Evolutionary conservation across 1,140 invertebrate genomes (phyloP).

Genomic region (Philaenus spumarius): DNA sequence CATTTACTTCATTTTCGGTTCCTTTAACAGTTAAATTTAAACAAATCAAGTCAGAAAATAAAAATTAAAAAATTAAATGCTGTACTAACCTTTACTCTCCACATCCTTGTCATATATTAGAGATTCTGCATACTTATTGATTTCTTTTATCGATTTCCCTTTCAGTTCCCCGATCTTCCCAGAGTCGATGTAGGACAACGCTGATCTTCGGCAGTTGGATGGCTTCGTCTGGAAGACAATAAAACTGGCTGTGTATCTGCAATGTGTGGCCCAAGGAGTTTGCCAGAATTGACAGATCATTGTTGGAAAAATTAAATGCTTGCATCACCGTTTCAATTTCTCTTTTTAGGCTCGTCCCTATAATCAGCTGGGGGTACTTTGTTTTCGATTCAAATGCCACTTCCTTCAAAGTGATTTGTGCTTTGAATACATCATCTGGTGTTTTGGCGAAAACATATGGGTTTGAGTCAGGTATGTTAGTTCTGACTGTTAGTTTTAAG

Average conservation of each 20-base stretch:
- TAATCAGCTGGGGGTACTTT: not conserved
- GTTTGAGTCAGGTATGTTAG: not conserved
- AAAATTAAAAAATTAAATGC: no score
- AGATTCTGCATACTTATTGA: not conserved
- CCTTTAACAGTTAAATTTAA: no score
- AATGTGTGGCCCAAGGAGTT: not conserved
- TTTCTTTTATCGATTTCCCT: not conserved
- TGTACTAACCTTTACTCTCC: no score
- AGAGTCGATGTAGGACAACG: not conserved
- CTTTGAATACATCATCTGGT: not conserved
- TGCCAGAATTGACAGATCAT: not conserved
- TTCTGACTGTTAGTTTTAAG: not conserved
- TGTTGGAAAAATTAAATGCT: not conserved
- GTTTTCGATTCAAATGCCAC: not conserved
- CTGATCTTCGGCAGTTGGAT: not conserved
- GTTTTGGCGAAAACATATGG: not conserved
- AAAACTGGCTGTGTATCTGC: not conserved
- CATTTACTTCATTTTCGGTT: no score
- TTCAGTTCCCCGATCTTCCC: not conserved
- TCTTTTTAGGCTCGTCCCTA: not conserved
- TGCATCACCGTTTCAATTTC: not conserved
- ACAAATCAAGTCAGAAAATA: no score
- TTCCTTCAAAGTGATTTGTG: not conserved
- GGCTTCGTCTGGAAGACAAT: constrained; percentile 3
- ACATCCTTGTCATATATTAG: not conserved